These are phyloP conservation scores for Leptopterna dolabrata DNA, from an alignment of 2,888 invertebrate genomes.

Conservation along the genomic window DNA sequence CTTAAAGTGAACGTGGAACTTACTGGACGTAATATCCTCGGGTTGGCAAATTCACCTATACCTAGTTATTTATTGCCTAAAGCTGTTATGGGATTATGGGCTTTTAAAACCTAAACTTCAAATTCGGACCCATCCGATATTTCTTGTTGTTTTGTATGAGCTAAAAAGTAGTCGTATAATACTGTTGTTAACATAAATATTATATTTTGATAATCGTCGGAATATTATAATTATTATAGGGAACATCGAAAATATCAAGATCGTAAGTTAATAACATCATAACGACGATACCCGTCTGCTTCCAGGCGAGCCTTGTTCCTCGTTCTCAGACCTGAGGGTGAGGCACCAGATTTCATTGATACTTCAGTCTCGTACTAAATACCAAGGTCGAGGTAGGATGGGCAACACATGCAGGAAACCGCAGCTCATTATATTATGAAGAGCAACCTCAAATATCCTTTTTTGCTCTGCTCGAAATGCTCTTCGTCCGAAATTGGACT, in stretches of 20 bases:
- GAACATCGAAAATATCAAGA: neutral
- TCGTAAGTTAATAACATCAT: neutral
- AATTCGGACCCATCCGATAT: no score
- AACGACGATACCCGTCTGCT: neutral
- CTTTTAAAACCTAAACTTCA: no score
- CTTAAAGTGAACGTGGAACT: no score
- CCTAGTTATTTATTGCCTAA: no score
- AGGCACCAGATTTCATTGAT: slow-evolving; percentile 38
- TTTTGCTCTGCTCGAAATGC: neutral
- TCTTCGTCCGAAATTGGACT: neutral
- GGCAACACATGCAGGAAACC: slow-evolving; percentile 9
- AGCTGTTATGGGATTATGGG: no score
- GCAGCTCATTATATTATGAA: neutral
- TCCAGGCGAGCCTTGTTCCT: neutral
- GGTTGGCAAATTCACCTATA: no score
- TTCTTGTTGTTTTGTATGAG: no score
- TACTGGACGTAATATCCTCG: no score
- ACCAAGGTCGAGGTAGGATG: neutral
- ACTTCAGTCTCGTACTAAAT: neutral
- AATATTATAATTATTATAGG: neutral
- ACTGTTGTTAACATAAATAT: neutral
- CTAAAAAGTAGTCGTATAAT: no score
- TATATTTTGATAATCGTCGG: neutral
- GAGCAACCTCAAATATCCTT: neutral
- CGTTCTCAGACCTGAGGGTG: slow-evolving; percentile 13